These are phyloP conservation scores for Mantis religiosa DNA, from an alignment of 2,888 invertebrate genomes.

Conservation along the genomic window DNA sequence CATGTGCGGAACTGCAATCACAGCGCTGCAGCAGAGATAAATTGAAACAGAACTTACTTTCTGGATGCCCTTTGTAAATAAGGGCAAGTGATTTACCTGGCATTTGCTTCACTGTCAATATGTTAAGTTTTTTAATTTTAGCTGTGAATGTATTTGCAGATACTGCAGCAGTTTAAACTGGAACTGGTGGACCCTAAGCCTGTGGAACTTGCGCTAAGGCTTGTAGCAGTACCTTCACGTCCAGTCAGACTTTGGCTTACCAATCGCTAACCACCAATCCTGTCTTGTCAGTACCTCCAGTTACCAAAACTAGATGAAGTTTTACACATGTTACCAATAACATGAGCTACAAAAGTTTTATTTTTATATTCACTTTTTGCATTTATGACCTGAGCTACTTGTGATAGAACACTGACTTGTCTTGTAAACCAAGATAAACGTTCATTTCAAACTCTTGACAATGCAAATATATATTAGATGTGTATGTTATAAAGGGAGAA, in stretches of 20 bases:
- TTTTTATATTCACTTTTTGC: not conserved
- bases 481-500: not conserved
- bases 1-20: too few relatives aligned
- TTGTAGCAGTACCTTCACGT: constrained; percentile 58
- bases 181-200: constrained; percentile 49
- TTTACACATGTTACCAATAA: not conserved
- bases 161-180: constrained; percentile 51
- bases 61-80: too few relatives aligned
- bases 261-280: constrained; percentile 6
- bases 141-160: too few relatives aligned
- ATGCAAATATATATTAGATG: not conserved
- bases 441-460: too few relatives aligned
- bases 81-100: too few relatives aligned
- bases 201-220: constrained; percentile 54
- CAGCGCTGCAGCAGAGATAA: too few relatives aligned
- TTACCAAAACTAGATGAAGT: not conserved
- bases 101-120: too few relatives aligned
- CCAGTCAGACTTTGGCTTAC: constrained; percentile 47
- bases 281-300: not conserved
- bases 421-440: too few relatives aligned
- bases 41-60: too few relatives aligned
- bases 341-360: not conserved
- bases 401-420: not conserved
- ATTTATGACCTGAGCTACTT: not conserved
- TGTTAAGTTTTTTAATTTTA: too few relatives aligned